A percentile compares a stretch with the other conserved stretches of the same genome.
Evolutionary conservation across 2,888 invertebrate genomes (phyloP).

Genomic region (Papilio elwesi): DNA sequence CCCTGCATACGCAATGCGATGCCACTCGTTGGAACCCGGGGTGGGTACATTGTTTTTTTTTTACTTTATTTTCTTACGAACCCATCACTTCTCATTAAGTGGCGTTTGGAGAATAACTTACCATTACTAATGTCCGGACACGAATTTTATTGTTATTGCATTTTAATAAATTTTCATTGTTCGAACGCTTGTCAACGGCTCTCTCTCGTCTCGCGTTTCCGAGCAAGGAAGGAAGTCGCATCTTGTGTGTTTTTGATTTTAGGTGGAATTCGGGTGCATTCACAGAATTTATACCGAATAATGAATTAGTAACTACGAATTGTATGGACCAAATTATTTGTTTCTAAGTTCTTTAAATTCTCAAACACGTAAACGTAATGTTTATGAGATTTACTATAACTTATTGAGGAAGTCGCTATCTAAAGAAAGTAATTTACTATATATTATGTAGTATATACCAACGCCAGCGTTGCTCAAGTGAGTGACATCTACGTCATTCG

Average conservation of each 20-base stretch:
- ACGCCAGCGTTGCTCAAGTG: not conserved
- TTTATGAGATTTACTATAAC: not conserved
- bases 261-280: constrained; percentile 39
- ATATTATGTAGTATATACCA: no score
- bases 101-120: constrained; percentile 83
- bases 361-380: not conserved
- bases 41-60: constrained; percentile 77
- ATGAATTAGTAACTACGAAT: constrained; percentile 26
- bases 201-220: constrained; percentile 64
- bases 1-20: constrained; percentile 73
- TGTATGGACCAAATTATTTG: not conserved
- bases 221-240: constrained; percentile 76
- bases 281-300: constrained; percentile 10
- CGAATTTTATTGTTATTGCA: constrained; percentile 84
- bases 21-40: constrained; percentile 63
- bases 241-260: constrained; percentile 62
- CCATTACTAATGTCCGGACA: constrained; percentile 82
- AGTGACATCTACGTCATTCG: constrained; percentile 18
- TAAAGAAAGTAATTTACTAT: no score
- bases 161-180: constrained; percentile 83
- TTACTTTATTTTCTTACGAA: constrained; percentile 80
- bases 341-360: not conserved
- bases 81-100: constrained; percentile 84
- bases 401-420: not conserved
- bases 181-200: constrained; percentile 65